Evolutionary conservation across 2,888 invertebrate species (phyloP), one percentile per base, ranked within the genome.

Genomic region (Agrochola macilenta): DNA sequence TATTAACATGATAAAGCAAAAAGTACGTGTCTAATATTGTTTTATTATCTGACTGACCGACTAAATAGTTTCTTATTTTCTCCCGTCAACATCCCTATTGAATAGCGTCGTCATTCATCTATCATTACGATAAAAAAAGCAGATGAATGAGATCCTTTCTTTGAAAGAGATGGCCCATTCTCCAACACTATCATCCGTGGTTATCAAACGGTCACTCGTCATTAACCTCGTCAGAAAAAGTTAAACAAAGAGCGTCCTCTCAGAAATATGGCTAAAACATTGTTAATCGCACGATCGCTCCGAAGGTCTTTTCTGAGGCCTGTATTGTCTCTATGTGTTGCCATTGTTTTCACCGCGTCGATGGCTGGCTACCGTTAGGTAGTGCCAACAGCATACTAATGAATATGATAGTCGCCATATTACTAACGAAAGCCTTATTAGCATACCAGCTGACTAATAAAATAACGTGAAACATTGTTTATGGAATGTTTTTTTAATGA

Each of bases 371-470:
- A 93, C 94, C 94, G 94, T 94, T 94, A 94, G 74, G 43, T 82
- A 81, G 46, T 79, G 77, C 84, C 86, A 69, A 83, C 75, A 83
- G 94, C 91, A 94, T 94, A 93, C 92, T 87, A 91, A 94, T 92
- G 60, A 61, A 54, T 60, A 81, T 60, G 70, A 65, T 66, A 72
- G 70, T 46, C 66, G 11, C 78, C 46, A 43, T 73, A 82, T 61
- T 66, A 60, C 76, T 80, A 73, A 84, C 74, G 88, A 87, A 88
- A 89, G 85, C 76, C 30, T 57, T 57, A 82, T 81, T 81, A 74
- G 20, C 87, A 85, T 86, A 88, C 80, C 88, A 88, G 84, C 89
- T 88, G 88, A 84, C 76, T 77, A 79, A 84, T 79, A 84, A 82
- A 86, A 79, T 72, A 78, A 58, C 73, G 54, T 61, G 63, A 77